Conservation (phyloP, 2,797 vertebrate species). For the Tolypeutes matacus region DNA sequence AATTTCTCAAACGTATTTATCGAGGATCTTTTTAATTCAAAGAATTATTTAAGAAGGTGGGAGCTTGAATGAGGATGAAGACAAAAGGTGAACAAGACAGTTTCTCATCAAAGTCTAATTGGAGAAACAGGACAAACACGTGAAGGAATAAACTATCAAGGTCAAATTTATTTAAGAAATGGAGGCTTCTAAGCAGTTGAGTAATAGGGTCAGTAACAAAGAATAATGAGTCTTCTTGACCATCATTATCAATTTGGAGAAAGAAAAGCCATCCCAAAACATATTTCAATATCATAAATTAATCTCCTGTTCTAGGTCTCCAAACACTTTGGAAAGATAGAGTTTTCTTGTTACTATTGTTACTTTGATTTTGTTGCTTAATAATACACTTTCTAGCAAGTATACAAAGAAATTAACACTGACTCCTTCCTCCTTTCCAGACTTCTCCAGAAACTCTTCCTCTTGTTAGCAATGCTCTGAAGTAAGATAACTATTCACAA, state of each 20-base stretch:
- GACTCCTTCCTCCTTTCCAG: background rate
- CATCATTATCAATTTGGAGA: background rate
- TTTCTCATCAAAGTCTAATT: background rate
- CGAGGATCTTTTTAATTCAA: background rate
- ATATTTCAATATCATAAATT: background rate
- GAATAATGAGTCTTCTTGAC: background rate
- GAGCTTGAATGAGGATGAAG: background rate
- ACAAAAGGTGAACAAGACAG: background rate
- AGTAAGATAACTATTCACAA: slow-evolving; percentile 40
- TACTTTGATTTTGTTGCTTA: background rate
- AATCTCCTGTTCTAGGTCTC: background rate
- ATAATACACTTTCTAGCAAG: slow-evolving; percentile 2
- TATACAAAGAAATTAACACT: background rate
- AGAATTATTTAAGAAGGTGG: background rate
- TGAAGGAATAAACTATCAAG: background rate
- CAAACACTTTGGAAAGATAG: background rate
- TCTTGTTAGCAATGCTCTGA: background rate
- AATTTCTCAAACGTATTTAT: background rate
- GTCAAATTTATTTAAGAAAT: slow-evolving; percentile 52
- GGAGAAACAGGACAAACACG: slow-evolving; percentile 1
- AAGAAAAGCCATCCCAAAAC: slow-evolving; percentile 15
- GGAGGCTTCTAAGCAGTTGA: background rate
- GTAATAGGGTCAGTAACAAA: background rate
- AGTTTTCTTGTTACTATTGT: background rate
- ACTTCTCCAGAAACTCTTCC: background rate